Evolutionary conservation across 2,113 vertebrate species (phyloP).

Genomic region (Macaca mulatta): DNA sequence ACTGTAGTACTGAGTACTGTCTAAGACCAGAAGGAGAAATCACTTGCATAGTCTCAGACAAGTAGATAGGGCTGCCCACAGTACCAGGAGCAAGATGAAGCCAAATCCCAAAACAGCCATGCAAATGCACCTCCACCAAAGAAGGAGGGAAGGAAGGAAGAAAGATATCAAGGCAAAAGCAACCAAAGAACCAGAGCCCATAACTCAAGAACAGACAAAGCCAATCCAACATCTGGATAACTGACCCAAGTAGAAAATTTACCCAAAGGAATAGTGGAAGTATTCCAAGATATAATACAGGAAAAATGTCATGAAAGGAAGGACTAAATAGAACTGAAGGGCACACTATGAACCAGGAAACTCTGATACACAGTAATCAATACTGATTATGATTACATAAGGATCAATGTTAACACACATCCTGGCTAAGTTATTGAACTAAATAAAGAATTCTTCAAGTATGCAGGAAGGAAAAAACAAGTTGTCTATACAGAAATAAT

Average conservation of each 20-base stretch:
- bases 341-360: background rate
- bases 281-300: background rate
- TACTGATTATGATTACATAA: background rate
- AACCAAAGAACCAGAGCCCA: background rate
- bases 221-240: background rate
- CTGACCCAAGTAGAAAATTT: background rate
- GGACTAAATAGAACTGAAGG: background rate
- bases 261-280: background rate
- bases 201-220: background rate
- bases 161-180: background rate
- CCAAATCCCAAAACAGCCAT: background rate
- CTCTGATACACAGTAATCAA: background rate
- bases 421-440: background rate
- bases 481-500: background rate
- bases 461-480: background rate
- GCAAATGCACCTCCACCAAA: background rate
- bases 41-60: background rate
- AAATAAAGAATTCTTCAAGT: background rate
- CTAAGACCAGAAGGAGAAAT: background rate
- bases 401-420: background rate
- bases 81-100: background rate
- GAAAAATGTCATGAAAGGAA: background rate
- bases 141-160: background rate
- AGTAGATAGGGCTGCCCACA: background rate
- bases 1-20: background rate